A percentile compares a stretch with the other conserved stretches of the same genome.
Conservation (phyloP, 2,888 invertebrate species). For the Drosophila buzzatii region DNA sequence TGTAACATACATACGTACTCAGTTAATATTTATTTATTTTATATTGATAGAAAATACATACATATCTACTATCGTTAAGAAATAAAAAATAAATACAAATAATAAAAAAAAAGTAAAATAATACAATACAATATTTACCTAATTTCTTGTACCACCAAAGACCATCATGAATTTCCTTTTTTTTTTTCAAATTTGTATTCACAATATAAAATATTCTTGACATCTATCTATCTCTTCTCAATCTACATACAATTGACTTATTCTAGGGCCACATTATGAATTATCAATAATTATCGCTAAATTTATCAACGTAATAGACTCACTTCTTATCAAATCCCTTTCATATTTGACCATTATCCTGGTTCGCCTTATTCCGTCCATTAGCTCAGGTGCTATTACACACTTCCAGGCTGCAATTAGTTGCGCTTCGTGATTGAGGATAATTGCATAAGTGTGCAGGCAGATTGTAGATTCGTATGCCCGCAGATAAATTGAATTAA, state of each 20-base stretch:
- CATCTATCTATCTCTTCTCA: background rate
- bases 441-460: constrained; percentile 19
- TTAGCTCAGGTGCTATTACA: background rate
- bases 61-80: too few species aligned
- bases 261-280: background rate
- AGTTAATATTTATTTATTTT: too few species aligned
- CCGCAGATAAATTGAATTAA: constrained; percentile 54
- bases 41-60: too few species aligned
- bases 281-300: background rate
- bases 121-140: too few species aligned
- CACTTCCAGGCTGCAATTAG: background rate
- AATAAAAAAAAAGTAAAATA: too few species aligned
- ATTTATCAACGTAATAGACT: background rate
- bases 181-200: background rate
- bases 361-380: background rate
- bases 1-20: too few species aligned
- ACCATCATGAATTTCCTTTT: too few species aligned
- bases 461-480: background rate
- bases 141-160: too few species aligned
- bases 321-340: background rate
- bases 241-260: background rate
- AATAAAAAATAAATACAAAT: too few species aligned
- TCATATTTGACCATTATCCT: background rate
- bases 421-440: background rate
- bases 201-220: background rate